phyloP scores from a whole-genome alignment of 2,888 invertebrate species.

The Hyppa rectilinea region DNA sequence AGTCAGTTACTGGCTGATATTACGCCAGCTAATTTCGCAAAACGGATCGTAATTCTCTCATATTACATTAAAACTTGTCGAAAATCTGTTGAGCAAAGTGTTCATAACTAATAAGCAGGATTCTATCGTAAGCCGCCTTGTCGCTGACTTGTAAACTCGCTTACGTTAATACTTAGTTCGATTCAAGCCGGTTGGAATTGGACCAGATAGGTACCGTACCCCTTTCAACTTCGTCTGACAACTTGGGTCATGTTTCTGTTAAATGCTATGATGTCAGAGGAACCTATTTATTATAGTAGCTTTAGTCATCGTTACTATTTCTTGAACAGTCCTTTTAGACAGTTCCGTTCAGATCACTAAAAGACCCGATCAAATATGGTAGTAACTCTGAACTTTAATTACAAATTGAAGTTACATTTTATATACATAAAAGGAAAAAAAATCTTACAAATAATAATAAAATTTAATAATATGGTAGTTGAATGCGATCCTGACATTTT shows the following conservation, averaged over 20 bases:
- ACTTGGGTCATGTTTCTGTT: constrained; percentile 3
- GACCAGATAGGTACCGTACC: neutral
- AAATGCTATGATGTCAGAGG: neutral
- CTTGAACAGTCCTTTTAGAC: neutral
- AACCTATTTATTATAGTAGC: neutral
- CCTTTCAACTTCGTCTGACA: constrained; percentile 19
- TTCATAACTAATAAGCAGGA: constrained; percentile 43
- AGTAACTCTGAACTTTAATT: too few relatives aligned
- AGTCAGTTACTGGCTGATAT: neutral
- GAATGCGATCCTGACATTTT: neutral
- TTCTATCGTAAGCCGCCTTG: constrained; percentile 22
- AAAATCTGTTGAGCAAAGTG: constrained; percentile 27
- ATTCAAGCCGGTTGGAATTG: neutral
- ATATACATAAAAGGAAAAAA: too few relatives aligned
- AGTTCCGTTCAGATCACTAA: neutral
- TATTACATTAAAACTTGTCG: constrained; percentile 28
- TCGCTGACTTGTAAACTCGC: constrained; percentile 30
- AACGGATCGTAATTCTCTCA: neutral
- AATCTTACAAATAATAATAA: too few relatives aligned
- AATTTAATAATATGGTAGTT: too few relatives aligned
- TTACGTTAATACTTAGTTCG: constrained; percentile 15
- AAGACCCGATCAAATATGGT: neutral
- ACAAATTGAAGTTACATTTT: too few relatives aligned
- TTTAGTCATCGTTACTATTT: too few relatives aligned
- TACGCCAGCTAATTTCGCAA: neutral